Base-by-base conservation (phyloP, 2,888 invertebrate species). In the Tenthredo notha region DNA sequence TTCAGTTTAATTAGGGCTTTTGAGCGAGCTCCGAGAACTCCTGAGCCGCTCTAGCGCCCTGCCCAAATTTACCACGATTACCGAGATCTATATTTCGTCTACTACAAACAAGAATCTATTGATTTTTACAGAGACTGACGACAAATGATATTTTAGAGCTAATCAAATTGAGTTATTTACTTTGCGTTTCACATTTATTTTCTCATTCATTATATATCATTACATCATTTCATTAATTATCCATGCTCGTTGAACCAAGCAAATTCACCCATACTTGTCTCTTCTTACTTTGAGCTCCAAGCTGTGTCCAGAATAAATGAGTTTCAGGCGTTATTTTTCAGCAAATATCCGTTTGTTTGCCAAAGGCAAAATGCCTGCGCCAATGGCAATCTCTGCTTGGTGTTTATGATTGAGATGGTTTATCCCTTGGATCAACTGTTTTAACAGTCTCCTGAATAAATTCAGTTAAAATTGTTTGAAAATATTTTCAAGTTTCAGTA, bases 221-320 rank as follows among this genome's bases (percentile, higher is more conserved):
- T 58, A 82, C 72, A 84, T 84, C 33, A 47, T 50, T 50, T 33
- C 54, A 77, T 77, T 77, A 2, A 25, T 6, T 58, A 77, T 54
- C 72, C 18, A 84, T 47, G n/a, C 18, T 84, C 29, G 61, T 43
- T 40, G 29, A 47, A 25, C 40, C 67, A 65, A 47, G 25, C 18
- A n/a, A 54, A 54, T n/a, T 75, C 74, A 74, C 29, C 21, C 86
- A 84, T 83, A 88, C 88, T 88, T 88, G 88, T 88, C 88, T 88
- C 88, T 87, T 88, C 88, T 88, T 86, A 84, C 83, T 80, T 72
- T 85, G 54, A 43, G 84, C 58, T 47, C 33, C 29, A n/a, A 33
- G 54, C 58, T 58, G 9, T 33, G 25, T 80, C 21, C 15, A 61
- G 0, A 18, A 67, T 33, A 67, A 33, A 25, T 33, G 5, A 61